phyloP scores from a whole-genome alignment of 2,888 invertebrate species.

The Acanthosepion lycidas region DNA sequence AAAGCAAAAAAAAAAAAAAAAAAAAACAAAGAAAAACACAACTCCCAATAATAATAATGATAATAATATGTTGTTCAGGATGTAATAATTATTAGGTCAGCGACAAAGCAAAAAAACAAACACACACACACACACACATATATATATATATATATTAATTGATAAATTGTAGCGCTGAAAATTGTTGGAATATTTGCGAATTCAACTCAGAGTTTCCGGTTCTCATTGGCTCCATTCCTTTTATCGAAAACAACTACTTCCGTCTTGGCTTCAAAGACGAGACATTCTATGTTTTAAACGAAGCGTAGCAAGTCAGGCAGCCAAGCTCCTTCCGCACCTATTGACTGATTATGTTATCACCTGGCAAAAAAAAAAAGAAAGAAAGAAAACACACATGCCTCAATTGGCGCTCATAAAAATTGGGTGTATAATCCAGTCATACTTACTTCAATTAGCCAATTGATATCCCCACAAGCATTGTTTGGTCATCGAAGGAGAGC shows the following conservation, averaged over 20 bases:
- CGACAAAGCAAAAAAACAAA: background rate
- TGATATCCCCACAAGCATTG: too few species aligned
- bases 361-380: background rate
- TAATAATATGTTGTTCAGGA: background rate
- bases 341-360: background rate
- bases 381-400: background rate
- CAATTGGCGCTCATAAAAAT: background rate
- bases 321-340: background rate
- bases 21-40: too few species aligned
- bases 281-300: background rate
- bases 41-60: accelerated
- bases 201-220: background rate
- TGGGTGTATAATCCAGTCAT: background rate
- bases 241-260: background rate
- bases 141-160: background rate
- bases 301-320: background rate
- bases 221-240: background rate
- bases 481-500: background rate
- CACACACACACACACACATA: too few species aligned
- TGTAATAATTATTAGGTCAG: background rate
- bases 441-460: too few species aligned
- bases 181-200: background rate
- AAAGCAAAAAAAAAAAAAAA: background rate
- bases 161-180: background rate
- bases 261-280: background rate